A percentile compares a stretch with the other conserved stretches of the same genome.
phyloP scores from a whole-genome alignment of 2,888 invertebrate genomes.

The Cenopis cana region DNA sequence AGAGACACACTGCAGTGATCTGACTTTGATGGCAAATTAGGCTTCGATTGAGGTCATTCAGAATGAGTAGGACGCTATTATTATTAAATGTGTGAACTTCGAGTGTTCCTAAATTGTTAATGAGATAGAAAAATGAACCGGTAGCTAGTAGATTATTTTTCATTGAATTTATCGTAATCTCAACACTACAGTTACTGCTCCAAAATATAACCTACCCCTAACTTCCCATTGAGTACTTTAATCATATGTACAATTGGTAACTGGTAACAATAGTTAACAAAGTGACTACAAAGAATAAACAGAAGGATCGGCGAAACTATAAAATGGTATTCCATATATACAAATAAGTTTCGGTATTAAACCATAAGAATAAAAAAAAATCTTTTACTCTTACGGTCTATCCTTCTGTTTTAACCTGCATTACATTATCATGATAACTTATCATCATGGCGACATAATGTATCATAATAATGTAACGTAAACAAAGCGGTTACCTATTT shows the following conservation, averaged over 20 bases:
- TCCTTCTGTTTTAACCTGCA: conserved; percentile 23
- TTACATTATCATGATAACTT: conserved; percentile 5
- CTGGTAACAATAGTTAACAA: conserved; percentile 79
- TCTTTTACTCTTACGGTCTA: conserved; percentile 25
- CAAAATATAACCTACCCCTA: conserved; percentile 25
- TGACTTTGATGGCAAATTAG: conserved; percentile 1
- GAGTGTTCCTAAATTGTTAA: not conserved
- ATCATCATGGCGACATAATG: conserved; percentile 38
- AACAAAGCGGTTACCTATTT: conserved; percentile 65
- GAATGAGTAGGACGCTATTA: too few species aligned
- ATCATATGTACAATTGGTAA: conserved; percentile 70
- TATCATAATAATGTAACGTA: conserved; percentile 53
- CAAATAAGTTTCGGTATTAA: conserved; percentile 21
- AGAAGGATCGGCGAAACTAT: conserved; percentile 23
- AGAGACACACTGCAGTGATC: not conserved
- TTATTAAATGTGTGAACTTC: too few species aligned
- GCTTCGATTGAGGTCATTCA: not conserved
- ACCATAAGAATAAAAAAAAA: conserved; percentile 8
- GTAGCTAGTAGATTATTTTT: not conserved
- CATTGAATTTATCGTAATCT: not conserved
- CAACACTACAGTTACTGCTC: not conserved
- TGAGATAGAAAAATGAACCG: not conserved
- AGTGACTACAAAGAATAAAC: conserved; percentile 67
- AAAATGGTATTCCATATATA: conserved; percentile 43
- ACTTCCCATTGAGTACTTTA: conserved; percentile 53